These are phyloP conservation scores for Ancistrus triradiatus DNA, from an alignment of 2,113 vertebrate species.

Conservation along the genomic window DNA sequence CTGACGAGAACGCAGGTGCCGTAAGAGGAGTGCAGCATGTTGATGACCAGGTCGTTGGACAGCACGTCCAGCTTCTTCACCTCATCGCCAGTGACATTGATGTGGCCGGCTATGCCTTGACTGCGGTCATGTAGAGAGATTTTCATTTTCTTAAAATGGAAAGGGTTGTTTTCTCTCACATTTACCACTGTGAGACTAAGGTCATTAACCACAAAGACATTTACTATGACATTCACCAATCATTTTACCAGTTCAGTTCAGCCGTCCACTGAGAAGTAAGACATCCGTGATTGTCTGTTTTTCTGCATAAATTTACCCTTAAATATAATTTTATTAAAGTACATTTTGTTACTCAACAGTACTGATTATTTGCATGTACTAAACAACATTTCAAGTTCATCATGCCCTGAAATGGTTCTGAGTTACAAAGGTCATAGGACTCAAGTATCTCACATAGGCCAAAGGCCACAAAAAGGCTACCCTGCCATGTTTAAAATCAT, in stretches of 20 bases:
- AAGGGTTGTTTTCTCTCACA: no score
- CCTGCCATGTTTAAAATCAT: slow-evolving; percentile 24
- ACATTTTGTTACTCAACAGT: no score
- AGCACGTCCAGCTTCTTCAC: slow-evolving; percentile 94
- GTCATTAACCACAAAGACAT: no score
- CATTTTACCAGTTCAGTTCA: no score
- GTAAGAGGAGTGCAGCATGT: slow-evolving; percentile 91
- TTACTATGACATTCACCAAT: no score
- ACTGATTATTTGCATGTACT: no score
- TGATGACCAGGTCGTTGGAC: slow-evolving; percentile 88
- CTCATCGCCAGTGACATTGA: slow-evolving; percentile 92
- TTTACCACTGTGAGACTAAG: no score
- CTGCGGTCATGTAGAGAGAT: slow-evolving; percentile 55
- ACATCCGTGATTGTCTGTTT: no score
- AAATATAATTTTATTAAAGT: no score
- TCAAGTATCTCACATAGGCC: slow-evolving; percentile 1
- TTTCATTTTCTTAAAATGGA: no score
- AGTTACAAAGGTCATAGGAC: slow-evolving; percentile 22
- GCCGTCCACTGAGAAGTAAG: no score
- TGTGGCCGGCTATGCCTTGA: slow-evolving; percentile 83
- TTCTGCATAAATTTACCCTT: no score
- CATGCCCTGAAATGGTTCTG: neutral
- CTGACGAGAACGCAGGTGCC: slow-evolving; percentile 86
- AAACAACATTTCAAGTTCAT: neutral
- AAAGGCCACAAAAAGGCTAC: slow-evolving; percentile 22